Evolutionary conservation across 2,113 vertebrate genomes (phyloP).

Genomic region (Pelobates fuscus): DNA sequence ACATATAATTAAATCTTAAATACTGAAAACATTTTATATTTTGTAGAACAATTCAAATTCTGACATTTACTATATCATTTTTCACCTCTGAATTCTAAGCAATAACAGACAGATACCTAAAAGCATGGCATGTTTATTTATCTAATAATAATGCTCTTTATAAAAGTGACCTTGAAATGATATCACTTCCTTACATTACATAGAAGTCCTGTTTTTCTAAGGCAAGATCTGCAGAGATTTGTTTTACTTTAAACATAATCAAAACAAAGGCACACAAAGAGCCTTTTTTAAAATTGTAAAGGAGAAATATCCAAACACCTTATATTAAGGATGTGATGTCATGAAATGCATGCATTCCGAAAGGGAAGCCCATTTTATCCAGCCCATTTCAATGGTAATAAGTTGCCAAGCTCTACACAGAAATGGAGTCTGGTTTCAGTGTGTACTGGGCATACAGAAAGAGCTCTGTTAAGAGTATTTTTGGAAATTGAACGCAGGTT

Average conservation of each 20-base stretch:
- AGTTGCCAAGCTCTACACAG: constrained; percentile 41
- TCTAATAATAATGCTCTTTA: constrained; percentile 29
- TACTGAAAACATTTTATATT: not conserved
- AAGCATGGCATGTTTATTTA: constrained; percentile 32
- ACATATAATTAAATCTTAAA: no score
- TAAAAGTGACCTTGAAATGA: constrained; percentile 23
- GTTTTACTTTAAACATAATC: constrained; percentile 36
- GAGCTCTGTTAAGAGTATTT: constrained; percentile 37
- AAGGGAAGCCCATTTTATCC: constrained; percentile 43
- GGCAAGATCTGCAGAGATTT: constrained; percentile 29
- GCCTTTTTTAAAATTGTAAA: constrained; percentile 34
- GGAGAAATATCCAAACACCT: constrained; percentile 44
- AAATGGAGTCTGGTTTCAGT: constrained; percentile 38
- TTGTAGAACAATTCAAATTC: not conserved
- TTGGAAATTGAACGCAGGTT: constrained; percentile 20
- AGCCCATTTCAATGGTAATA: constrained; percentile 36
- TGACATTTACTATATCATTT: not conserved
- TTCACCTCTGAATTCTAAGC: constrained; percentile 2
- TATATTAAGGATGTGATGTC: constrained; percentile 43
- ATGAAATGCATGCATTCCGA: constrained; percentile 39
- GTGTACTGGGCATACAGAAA: constrained; percentile 37
- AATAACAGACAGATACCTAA: constrained; percentile 6
- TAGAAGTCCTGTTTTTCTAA: constrained; percentile 38
- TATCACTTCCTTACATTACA: constrained; percentile 39
- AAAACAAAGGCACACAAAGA: constrained; percentile 43